phyloP scores from a whole-genome alignment of 2,797 vertebrate genomes.

The Clarias platycephalus region DNA sequence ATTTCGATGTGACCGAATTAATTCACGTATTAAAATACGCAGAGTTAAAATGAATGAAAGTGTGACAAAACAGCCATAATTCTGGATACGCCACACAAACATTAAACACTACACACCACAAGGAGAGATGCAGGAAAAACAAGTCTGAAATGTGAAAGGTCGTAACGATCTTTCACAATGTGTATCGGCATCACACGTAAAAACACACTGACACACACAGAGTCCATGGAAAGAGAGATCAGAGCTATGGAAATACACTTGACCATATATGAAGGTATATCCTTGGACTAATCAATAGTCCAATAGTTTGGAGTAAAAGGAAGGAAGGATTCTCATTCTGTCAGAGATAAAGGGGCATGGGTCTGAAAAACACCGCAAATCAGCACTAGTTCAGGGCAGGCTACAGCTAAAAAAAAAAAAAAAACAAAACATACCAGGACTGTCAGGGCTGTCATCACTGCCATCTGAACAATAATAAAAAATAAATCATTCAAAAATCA shows the following conservation, averaged over 20 bases:
- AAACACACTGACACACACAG: neutral
- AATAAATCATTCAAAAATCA: constrained; percentile 68
- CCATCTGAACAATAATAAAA: constrained; percentile 73
- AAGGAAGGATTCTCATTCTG: constrained; percentile 29
- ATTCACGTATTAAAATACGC: no score
- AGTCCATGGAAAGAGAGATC: neutral
- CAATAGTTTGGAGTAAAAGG: constrained; percentile 19
- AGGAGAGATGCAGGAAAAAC: neutral
- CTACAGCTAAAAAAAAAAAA: constrained; percentile 29
- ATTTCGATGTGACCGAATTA: neutral
- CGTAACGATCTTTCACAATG: neutral
- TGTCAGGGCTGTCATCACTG: constrained; percentile 69
- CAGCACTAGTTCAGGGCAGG: constrained; percentile 62
- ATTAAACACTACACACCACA: constrained; percentile 1
- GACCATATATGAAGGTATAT: constrained; percentile 15
- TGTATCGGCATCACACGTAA: neutral
- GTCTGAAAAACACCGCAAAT: constrained; percentile 58
- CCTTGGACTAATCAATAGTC: constrained; percentile 17
- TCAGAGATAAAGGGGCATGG: constrained; percentile 47
- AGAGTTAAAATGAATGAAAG: neutral
- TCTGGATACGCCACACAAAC: neutral
- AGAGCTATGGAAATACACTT: constrained; percentile 17
- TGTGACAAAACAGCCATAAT: neutral
- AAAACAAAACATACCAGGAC: constrained; percentile 73
- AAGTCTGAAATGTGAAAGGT: neutral